Percentiles rank a stretch among this genome's conserved stretches.
Evolutionary conservation across 1,140 invertebrate species (phyloP).

Genomic region (Heliconius hermathena): DNA sequence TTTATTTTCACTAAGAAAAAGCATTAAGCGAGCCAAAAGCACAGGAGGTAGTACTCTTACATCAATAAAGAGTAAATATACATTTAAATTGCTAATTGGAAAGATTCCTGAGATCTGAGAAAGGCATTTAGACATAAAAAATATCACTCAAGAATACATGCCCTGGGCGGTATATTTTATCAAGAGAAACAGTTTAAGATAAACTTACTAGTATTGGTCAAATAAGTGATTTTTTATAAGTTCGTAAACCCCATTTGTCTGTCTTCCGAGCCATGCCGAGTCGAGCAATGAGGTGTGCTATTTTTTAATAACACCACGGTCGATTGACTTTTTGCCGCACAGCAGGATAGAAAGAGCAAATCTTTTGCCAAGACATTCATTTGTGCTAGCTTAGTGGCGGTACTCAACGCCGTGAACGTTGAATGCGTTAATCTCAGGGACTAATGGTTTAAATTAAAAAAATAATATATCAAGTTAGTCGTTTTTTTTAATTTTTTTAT

Average conservation of each 20-base stretch:
- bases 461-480: too few species aligned
- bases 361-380: too few species aligned
- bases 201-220: background rate
- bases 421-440: too few species aligned
- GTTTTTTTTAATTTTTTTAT: too few species aligned
- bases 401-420: too few species aligned
- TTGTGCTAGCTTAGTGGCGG: too few species aligned
- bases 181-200: background rate
- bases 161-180: slow-evolving; percentile 19
- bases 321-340: too few species aligned
- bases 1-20: background rate
- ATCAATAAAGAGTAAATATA: background rate
- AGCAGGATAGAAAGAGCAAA: too few species aligned
- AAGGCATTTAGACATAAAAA: slow-evolving; percentile 4
- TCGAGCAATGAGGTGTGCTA: too few species aligned
- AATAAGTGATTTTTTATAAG: background rate
- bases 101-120: background rate
- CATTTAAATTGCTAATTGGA: slow-evolving; percentile 18
- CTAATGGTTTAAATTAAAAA: too few species aligned
- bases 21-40: background rate
- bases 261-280: too few species aligned
- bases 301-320: too few species aligned
- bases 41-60: background rate
- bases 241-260: background rate
- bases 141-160: background rate